Evolutionary conservation across 2,797 vertebrate species (phyloP).

Genomic region (Acropternis orthonyx): DNA sequence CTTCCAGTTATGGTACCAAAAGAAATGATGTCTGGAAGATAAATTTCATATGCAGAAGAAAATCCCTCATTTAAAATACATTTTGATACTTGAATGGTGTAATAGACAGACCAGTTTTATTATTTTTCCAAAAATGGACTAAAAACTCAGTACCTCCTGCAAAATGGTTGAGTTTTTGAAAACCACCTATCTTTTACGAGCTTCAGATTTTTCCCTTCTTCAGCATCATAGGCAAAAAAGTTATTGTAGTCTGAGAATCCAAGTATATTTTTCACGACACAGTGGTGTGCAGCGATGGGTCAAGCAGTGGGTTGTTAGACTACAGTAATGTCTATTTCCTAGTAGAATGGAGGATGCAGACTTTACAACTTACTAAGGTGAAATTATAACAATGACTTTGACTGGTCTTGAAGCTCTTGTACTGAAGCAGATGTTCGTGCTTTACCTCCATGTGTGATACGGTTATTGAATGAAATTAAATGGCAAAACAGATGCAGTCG

Average conservation of each 20-base stretch:
- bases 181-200: background rate
- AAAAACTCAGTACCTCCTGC: background rate
- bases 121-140: constrained; percentile 30
- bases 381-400: constrained; percentile 27
- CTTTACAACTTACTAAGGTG: constrained; percentile 23
- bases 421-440: constrained; percentile 47
- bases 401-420: constrained; percentile 21
- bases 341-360: background rate
- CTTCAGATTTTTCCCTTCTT: background rate
- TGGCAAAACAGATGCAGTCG: background rate
- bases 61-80: constrained; percentile 14
- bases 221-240: background rate
- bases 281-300: background rate
- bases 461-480: constrained; percentile 45
- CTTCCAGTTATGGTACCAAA: constrained; percentile 11
- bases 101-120: constrained; percentile 4
- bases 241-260: background rate
- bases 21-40: constrained; percentile 32
- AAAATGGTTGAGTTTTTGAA: background rate
- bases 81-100: constrained; percentile 2
- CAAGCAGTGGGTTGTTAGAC: background rate
- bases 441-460: constrained; percentile 17
- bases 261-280: background rate
- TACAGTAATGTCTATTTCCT: constrained; percentile 28
- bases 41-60: constrained; percentile 17